phyloP scores from a whole-genome alignment of 2,888 invertebrate genomes.

The Alsophila aescularia region DNA sequence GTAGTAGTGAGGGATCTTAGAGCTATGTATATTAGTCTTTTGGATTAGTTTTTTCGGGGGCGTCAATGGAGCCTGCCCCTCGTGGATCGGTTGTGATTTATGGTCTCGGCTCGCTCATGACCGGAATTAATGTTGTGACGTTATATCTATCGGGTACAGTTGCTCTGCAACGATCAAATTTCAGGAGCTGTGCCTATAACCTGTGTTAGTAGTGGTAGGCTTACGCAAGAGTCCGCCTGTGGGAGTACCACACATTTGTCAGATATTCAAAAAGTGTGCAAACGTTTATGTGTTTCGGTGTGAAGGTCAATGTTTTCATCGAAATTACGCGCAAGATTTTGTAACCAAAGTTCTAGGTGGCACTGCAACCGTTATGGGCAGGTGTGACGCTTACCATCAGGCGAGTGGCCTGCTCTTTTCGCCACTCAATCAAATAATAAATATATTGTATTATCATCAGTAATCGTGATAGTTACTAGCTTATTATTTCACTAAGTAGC shows the following conservation, averaged over 20 bases:
- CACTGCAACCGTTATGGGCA: too few species aligned
- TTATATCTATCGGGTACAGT: slow-evolving; percentile 36
- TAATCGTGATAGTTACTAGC: background rate
- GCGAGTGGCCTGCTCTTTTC: too few species aligned
- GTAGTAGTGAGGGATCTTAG: slow-evolving; percentile 2
- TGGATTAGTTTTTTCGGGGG: slow-evolving; percentile 39
- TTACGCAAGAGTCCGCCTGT: too few species aligned
- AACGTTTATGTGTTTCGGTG: too few species aligned
- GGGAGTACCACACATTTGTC: too few species aligned
- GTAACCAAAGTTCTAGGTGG: too few species aligned
- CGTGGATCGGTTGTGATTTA: slow-evolving; percentile 52
- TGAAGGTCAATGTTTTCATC: too few species aligned
- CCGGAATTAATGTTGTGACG: slow-evolving; percentile 55
- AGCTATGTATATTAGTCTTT: slow-evolving; percentile 23
- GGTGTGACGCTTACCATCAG: too few species aligned
- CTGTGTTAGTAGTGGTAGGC: background rate
- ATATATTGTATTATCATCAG: too few species aligned
- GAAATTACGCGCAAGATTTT: too few species aligned
- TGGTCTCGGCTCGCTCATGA: slow-evolving; percentile 47
- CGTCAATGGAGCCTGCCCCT: slow-evolving; percentile 46
- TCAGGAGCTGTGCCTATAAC: background rate
- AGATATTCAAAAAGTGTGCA: too few species aligned
- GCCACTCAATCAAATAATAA: too few species aligned
- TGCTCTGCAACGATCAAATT: slow-evolving; percentile 21
- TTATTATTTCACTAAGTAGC: background rate